Percentiles rank a stretch among this genome's conserved stretches.
Evolutionary conservation across 2,113 vertebrate genomes (phyloP).

Genomic region (Zosterops lateralis): DNA sequence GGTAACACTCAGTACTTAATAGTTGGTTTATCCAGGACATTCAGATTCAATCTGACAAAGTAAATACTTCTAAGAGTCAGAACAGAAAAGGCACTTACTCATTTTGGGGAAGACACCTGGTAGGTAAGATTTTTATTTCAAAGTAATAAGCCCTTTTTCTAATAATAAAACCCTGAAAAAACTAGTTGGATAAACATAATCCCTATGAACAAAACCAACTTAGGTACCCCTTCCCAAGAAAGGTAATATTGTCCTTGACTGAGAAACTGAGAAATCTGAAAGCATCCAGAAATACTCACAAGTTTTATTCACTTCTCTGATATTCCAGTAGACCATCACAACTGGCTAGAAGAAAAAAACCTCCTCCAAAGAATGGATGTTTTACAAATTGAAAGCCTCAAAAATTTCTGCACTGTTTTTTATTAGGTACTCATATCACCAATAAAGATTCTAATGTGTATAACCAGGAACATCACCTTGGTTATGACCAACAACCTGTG

Average conservation of each 20-base stretch:
- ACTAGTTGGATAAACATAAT: constrained; percentile 24
- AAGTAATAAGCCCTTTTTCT: constrained; percentile 65
- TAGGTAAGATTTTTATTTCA: constrained; percentile 37
- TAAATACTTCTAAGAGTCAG: constrained; percentile 61
- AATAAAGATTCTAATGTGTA: background rate
- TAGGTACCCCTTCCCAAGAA: background rate
- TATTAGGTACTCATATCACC: background rate
- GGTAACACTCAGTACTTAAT: background rate
- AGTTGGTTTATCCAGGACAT: constrained; percentile 40
- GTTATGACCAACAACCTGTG: background rate
- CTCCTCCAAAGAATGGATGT: background rate
- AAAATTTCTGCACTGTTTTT: background rate
- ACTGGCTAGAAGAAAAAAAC: background rate
- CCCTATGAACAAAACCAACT: background rate
- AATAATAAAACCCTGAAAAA: constrained; percentile 33
- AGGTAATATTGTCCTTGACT: background rate
- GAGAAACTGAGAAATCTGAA: background rate
- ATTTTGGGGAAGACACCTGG: constrained; percentile 63
- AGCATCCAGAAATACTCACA: background rate
- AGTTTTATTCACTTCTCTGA: background rate
- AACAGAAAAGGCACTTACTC: constrained; percentile 70
- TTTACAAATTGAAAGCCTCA: constrained; percentile 20
- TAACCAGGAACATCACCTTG: background rate
- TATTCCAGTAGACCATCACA: background rate
- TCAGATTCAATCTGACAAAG: constrained; percentile 40